Percentiles rank a stretch among this genome's conserved stretches.
Evolutionary conservation across 2,113 vertebrate genomes (phyloP).

Genomic region (Cariama cristata): DNA sequence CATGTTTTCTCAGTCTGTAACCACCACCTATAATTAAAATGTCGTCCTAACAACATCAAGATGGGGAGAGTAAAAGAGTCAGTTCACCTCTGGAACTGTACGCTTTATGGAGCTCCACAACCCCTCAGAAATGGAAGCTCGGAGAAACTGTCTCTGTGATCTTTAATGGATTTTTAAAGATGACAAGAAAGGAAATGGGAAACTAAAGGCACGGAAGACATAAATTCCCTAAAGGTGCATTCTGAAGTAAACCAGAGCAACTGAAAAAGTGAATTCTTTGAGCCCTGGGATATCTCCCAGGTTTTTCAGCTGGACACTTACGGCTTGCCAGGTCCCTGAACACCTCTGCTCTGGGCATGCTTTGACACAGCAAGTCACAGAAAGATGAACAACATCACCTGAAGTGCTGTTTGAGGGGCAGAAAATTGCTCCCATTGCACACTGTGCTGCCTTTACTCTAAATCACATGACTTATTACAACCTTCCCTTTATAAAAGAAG

Average conservation of each 20-base stretch:
- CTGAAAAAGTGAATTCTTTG: constrained; percentile 87
- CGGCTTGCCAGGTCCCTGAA: constrained; percentile 86
- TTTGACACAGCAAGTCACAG: constrained; percentile 90
- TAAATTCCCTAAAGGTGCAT: constrained; percentile 91
- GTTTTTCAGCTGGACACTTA: constrained; percentile 88
- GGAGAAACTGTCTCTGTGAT: constrained; percentile 79
- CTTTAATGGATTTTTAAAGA: constrained; percentile 90
- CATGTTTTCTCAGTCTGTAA: constrained; percentile 49
- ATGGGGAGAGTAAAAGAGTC: constrained; percentile 50
- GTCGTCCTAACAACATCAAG: constrained; percentile 53
- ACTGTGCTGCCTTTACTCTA: constrained; percentile 78
- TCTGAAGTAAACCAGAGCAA: constrained; percentile 92
- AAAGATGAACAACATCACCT: constrained; percentile 96
- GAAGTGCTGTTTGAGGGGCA: constrained; percentile 90
- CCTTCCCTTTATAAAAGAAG: constrained; percentile 81
- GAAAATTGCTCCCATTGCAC: constrained; percentile 97
- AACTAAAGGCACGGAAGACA: constrained; percentile 82
- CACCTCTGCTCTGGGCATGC: constrained; percentile 81
- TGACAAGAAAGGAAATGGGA: constrained; percentile 85
- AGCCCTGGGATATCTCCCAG: constrained; percentile 87
- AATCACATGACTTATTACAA: constrained; percentile 82
- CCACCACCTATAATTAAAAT: constrained; percentile 72
- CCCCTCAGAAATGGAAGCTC: constrained; percentile 76
- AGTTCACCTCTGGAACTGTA: constrained; percentile 59
- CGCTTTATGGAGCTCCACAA: constrained; percentile 68